Evolutionary conservation across 2,113 vertebrate species (phyloP).

Genomic region (Xiphorhynchus elegans): DNA sequence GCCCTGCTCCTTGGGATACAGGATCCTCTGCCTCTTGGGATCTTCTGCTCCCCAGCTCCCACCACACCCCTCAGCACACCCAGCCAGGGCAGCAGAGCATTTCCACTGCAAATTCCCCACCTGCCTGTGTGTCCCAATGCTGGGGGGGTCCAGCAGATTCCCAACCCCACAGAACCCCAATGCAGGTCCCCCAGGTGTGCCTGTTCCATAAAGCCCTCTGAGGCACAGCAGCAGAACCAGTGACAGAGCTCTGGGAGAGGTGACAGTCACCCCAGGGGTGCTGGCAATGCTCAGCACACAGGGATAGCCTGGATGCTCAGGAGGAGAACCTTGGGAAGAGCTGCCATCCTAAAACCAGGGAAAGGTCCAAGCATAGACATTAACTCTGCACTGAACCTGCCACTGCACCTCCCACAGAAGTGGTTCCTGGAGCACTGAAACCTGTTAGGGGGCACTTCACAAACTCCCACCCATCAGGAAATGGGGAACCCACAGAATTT

Average conservation of each 20-base stretch:
- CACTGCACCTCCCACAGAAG: not conserved
- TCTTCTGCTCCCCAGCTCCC: not conserved
- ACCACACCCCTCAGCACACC: not conserved
- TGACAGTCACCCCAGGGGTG: not conserved
- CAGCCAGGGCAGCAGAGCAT: not conserved
- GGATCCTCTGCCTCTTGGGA: not conserved
- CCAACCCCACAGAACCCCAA: too few relatives aligned
- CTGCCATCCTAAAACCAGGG: not conserved
- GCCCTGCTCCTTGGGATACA: not conserved
- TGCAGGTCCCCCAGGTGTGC: not conserved
- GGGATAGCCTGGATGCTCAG: not conserved
- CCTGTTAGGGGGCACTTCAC: fast-evolving
- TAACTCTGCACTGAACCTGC: not conserved
- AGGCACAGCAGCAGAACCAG: not conserved
- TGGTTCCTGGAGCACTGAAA: not conserved
- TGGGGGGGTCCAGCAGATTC: fast-evolving
- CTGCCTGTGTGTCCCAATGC: fast-evolving
- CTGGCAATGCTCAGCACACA: too few relatives aligned
- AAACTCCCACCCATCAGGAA: not conserved
- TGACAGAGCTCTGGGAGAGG: not conserved
- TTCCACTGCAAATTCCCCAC: not conserved
- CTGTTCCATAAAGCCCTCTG: fast-evolving
- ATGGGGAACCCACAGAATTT: fast-evolving
- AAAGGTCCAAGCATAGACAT: not conserved
- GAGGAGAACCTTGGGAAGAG: not conserved